Evolutionary conservation across 2,113 vertebrate species (phyloP), one percentile per base, ranked within the genome.

Genomic region (Micromys minutus): DNA sequence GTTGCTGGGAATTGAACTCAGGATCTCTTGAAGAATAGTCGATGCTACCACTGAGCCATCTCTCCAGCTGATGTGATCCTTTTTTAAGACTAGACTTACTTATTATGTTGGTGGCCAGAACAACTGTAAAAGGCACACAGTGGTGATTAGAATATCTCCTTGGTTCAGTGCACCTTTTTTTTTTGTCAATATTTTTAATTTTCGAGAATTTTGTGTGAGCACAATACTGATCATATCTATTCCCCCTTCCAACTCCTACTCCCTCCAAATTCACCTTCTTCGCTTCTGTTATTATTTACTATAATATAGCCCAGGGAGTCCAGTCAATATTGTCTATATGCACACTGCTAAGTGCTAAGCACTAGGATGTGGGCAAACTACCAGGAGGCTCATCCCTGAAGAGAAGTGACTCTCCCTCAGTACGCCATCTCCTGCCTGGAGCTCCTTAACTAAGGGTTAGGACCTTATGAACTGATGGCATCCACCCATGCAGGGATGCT

Each of bases 61-160:
- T n/a, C n/a, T n/a, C n/a, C n/a, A n/a, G n/a, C n/a, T n/a, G n/a
- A n/a, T n/a, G n/a, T n/a, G n/a, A n/a, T n/a, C n/a, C n/a, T n/a
- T n/a, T n/a, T n/a, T 59, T 16, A n/a, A 81, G 80, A 61, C 1
- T 9, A 50, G 36, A n/a, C n/a, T 89, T 93, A 67, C 7, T 96
- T 12, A 77, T 74, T 86, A 10, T 81, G 61, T 57, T 89, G 9
- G 31, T 72, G 21, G 3, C 72, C 86, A 92, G 45, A 67, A 86
- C n/a, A 84, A 34, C 91, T 75, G 81, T 1, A 8, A 83, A 81
- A 74, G 7, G 0, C 77, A 91, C 84, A 0, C 29, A 59, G 13
- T 84, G 17, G 31, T 91, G 94, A 67, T 91, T 83, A 91, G 59
- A 95, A 7, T 91, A 26, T 57, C 90, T 85, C 57, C 45, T 91